Percentiles rank a stretch among this genome's conserved stretches.
Evolutionary conservation across 2,797 vertebrate genomes (phyloP).

Genomic region (Tenualosa thibaudeaui): DNA sequence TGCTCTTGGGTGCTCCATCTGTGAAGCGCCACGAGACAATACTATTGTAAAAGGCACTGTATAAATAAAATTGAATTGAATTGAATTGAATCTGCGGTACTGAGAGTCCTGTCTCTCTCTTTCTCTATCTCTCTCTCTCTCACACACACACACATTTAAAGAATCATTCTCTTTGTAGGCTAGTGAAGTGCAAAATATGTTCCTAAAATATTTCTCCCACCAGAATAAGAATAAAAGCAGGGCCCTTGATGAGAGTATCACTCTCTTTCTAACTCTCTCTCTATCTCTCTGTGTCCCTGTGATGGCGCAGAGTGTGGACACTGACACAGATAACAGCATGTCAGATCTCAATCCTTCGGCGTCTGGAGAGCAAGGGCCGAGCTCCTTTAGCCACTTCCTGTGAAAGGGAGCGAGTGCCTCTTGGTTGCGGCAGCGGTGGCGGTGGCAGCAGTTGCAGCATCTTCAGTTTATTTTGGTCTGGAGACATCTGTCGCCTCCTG

Average conservation of each 20-base stretch:
- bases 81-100: background rate
- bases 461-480: slow-evolving; percentile 22
- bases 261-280: background rate
- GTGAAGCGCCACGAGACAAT: too few relatives aligned
- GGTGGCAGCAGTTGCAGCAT: background rate
- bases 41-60: too few relatives aligned
- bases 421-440: background rate
- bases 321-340: background rate
- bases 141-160: slow-evolving; percentile 5
- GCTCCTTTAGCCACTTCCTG: background rate
- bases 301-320: background rate
- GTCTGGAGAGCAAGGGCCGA: background rate
- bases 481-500: slow-evolving; percentile 11
- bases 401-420: background rate
- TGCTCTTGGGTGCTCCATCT: too few relatives aligned
- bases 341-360: background rate
- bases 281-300: background rate
- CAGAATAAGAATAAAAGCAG: background rate
- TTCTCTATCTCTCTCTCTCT: background rate
- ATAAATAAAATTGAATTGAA: too few relatives aligned
- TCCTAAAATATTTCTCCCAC: background rate
- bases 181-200: background rate
- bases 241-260: background rate
- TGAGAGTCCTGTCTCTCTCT: background rate
- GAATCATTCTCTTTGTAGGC: background rate